Conservation (phyloP, 2,888 invertebrate species). For the Malacosoma neustria region DNA sequence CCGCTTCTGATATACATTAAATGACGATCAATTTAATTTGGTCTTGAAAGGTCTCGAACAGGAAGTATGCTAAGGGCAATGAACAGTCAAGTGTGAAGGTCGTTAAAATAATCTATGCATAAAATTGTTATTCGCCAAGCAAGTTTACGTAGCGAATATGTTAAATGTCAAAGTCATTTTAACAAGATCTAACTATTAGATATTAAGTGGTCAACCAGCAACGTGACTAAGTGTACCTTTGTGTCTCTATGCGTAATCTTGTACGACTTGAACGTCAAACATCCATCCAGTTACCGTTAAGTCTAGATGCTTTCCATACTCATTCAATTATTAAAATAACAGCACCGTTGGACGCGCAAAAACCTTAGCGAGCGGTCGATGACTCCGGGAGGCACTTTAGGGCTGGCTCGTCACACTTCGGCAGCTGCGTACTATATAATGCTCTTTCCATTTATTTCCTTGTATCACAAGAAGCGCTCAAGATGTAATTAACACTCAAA, state of each 20-base stretch:
- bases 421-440: slow-evolving; percentile 37
- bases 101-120: slow-evolving; percentile 28
- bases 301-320: slow-evolving; percentile 52
- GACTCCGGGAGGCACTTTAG: slow-evolving; percentile 69
- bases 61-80: slow-evolving; percentile 49
- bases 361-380: slow-evolving; percentile 64
- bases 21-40: slow-evolving; percentile 25
- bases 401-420: slow-evolving; percentile 59
- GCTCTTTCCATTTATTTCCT: slow-evolving; percentile 35
- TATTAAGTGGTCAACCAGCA: neutral
- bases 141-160: neutral
- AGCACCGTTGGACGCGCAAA: slow-evolving; percentile 63
- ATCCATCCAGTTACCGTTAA: slow-evolving; percentile 39
- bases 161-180: neutral
- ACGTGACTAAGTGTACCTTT: neutral
- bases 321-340: slow-evolving; percentile 69
- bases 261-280: slow-evolving; percentile 22
- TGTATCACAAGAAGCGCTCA: slow-evolving; percentile 10
- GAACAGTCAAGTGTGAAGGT: slow-evolving; percentile 47
- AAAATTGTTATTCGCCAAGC: slow-evolving; percentile 10
- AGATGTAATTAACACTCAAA: slow-evolving; percentile 11
- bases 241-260: slow-evolving; percentile 6
- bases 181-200: neutral
- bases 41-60: slow-evolving; percentile 35
- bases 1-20: slow-evolving; percentile 23